Conservation (phyloP, 2,888 invertebrate species). For the Geophilus truncorum region DNA sequence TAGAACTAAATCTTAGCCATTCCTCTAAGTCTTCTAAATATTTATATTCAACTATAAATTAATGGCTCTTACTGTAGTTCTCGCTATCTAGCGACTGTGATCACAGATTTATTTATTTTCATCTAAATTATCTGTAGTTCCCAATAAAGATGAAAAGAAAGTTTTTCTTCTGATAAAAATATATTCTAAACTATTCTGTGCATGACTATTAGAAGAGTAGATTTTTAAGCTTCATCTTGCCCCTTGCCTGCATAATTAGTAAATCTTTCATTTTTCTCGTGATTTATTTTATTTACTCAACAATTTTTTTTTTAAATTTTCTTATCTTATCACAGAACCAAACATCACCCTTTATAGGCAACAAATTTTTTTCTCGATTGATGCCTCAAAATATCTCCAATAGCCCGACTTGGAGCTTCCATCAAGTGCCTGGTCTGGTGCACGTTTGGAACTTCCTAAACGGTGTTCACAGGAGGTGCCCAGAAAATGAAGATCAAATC, state of each 20-base stretch:
- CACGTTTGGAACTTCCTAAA: background rate
- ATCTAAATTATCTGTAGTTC: background rate
- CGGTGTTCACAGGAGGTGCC: background rate
- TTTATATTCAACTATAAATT: background rate
- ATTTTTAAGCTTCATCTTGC: background rate
- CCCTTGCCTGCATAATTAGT: background rate
- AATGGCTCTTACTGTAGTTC: background rate
- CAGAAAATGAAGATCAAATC: constrained; percentile 17
- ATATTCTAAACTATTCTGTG: background rate
- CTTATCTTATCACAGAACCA: background rate
- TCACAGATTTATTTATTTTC: constrained; percentile 22
- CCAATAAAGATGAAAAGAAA: background rate
- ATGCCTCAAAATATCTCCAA: background rate
- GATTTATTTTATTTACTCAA: background rate
- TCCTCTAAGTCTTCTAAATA: background rate
- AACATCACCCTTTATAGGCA: background rate
- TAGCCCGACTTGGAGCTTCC: background rate
- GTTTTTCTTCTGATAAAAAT: background rate
- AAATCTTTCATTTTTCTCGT: background rate
- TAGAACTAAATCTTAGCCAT: background rate
- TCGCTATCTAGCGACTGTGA: background rate
- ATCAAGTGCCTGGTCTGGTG: constrained; percentile 14
- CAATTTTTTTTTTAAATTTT: background rate
- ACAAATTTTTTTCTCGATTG: background rate
- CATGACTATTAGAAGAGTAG: background rate